Base-by-base conservation (phyloP, 1,140 invertebrate genomes). In the Drosophila leontia region DNA sequence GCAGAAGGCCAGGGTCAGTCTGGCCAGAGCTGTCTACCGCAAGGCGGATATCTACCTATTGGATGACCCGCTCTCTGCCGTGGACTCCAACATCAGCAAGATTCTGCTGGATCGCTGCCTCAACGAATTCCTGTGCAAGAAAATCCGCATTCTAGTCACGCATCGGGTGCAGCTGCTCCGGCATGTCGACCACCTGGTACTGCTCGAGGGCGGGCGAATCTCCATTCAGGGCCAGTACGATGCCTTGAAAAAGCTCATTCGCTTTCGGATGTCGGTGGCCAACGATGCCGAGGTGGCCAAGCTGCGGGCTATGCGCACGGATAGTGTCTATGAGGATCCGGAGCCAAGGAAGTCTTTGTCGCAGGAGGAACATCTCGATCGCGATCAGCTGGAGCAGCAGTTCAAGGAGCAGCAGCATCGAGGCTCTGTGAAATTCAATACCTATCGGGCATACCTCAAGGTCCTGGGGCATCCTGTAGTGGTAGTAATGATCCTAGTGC, bases 131-230 rank as follows among this genome's bases (percentile, higher is more conserved):
- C 92, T 98, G 15, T 57, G 94, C 94, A 96, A 92, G 94, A 97
- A 94, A 95, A 97, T 94, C 82, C 96, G 92, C 3, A 95, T 96
- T 9, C 92, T 99, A 37, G 97, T 98, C 9, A 99, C 97, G 0
- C 97, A 99, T 94, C 97, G 98, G 82, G 93, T 98, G 7, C 97
- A 98, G 72, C 96, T 97, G 84, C 94, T 99, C 6, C 96, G 96
- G 83, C 93, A 94, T 48, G 97, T 96, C 0, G 95, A 97, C 87
- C 94, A 94, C 82, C 93, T 95, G 91, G 93, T 98, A 8, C 95
- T 95, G 78, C 93, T 94, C 41, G 94, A 94, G 39, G 94, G 95
- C 92, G 96, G 94, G 0, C 81, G 71, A 11, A 83, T 93, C 32
- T 68, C 93, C 23, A 74, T 91, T 0, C 87, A 91, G 35, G 94